Evolutionary conservation across 2,888 invertebrate species (phyloP).

Genomic region (Nipponacmea schrenckii): DNA sequence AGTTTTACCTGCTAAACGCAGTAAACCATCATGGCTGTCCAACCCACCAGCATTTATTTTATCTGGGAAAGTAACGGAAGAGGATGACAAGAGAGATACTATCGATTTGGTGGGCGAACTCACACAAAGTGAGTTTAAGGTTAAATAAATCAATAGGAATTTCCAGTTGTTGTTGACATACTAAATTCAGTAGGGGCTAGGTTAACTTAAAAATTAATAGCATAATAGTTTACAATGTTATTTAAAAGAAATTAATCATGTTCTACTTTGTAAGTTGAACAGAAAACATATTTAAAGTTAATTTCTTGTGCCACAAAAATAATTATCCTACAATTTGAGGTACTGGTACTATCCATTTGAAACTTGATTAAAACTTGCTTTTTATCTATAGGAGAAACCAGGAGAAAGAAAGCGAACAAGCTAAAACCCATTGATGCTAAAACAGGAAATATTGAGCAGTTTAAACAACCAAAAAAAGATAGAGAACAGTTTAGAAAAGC

Average conservation of each 20-base stretch:
- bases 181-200: no score
- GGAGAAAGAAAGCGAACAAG: slow-evolving; percentile 46
- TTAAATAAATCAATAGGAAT: not conserved
- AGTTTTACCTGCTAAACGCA: slow-evolving; percentile 62
- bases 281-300: no score
- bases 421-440: slow-evolving; percentile 50
- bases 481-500: slow-evolving; percentile 85
- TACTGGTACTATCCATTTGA: not conserved
- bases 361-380: slow-evolving; percentile 2
- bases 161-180: no score
- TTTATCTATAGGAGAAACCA: slow-evolving; percentile 51
- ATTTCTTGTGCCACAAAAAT: no score
- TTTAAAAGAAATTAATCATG: no score
- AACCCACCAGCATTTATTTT: slow-evolving; percentile 64
- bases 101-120: slow-evolving; percentile 65
- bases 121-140: slow-evolving; percentile 58
- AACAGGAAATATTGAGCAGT: slow-evolving; percentile 42
- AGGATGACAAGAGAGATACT: slow-evolving; percentile 45
- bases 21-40: slow-evolving; percentile 65
- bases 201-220: no score
- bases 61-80: slow-evolving; percentile 50
- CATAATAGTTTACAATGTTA: no score
- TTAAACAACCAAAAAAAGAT: slow-evolving; percentile 70
- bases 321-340: no score
- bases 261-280: no score